Evolutionary conservation across 2,888 invertebrate species (phyloP).

Genomic region (Parnassius apollo): DNA sequence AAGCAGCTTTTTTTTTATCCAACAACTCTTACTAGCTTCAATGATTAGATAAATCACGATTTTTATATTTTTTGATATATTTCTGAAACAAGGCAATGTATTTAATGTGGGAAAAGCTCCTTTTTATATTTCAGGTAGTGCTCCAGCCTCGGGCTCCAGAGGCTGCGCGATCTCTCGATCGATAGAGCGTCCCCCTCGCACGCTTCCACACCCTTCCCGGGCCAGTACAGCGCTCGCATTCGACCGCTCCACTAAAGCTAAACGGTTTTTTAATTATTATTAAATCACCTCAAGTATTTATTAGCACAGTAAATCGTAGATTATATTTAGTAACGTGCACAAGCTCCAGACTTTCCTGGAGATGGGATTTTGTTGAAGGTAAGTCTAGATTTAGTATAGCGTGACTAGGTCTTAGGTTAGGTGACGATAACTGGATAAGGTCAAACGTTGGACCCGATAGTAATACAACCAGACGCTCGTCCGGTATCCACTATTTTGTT

Average conservation of each 20-base stretch:
- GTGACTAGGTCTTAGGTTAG: background rate
- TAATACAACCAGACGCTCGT: too few relatives aligned
- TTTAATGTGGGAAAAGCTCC: background rate
- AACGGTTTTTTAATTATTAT: slow-evolving; percentile 37
- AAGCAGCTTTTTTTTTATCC: too few relatives aligned
- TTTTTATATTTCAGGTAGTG: slow-evolving; percentile 12
- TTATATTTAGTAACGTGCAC: slow-evolving; percentile 33
- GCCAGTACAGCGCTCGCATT: slow-evolving; percentile 49
- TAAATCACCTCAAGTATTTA: slow-evolving; percentile 34
- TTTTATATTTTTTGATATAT: too few relatives aligned
- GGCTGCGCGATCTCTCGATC: slow-evolving; percentile 68
- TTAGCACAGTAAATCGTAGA: slow-evolving; percentile 31
- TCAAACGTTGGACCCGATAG: background rate
- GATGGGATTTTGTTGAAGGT: slow-evolving; percentile 61
- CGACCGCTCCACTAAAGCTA: slow-evolving; percentile 33
- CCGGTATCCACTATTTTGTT: too few relatives aligned
- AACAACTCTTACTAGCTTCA: too few relatives aligned
- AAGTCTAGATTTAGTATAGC: slow-evolving; percentile 34
- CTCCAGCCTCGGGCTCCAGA: slow-evolving; percentile 40
- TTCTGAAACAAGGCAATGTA: slow-evolving; percentile 10
- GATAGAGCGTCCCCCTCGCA: slow-evolving; percentile 49
- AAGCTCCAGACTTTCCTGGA: slow-evolving; percentile 49
- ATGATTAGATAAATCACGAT: too few relatives aligned
- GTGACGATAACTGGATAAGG: slow-evolving; percentile 1
- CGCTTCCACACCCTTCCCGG: slow-evolving; percentile 40